Evolutionary conservation across 2,888 invertebrate genomes (phyloP), one percentile per base, ranked within the genome.

Genomic region (Merodon equestris): DNA sequence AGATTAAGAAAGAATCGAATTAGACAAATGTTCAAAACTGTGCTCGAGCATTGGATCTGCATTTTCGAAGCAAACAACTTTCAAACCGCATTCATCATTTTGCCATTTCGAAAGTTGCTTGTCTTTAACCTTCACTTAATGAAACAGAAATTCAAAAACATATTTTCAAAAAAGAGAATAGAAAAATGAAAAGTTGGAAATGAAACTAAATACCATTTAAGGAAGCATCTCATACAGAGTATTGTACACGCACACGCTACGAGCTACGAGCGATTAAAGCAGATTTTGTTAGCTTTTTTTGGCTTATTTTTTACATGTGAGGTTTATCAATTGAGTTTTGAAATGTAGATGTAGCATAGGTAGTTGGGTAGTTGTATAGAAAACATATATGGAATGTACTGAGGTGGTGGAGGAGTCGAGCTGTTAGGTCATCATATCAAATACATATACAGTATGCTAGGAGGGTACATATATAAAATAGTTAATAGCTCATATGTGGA

Each of bases 171-270:
- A 40, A 9, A 27, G 27, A 10, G 17, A 18, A 56, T 45, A 38
- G n/a, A 60, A 42, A 13, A 15, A 51, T 1, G 15, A 50, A 66
- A 54, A 58, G 27, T 45, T 40, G 19, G 36, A 44, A 54, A 57
- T 58, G 10, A 64, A 64, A 54, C 27, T 42, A 73, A 73, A 73
- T 77, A 77, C 77, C 77, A 68, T 77, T 77, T 63, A 77, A 77
- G 57, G 73, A 77, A 77, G 77, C 77, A 58, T 77, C 77, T 64
- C 50, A 68, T 34, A 42, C 36, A 60, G 76, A 66, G 51, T 72
- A 63, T 60, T 73, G 72, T 61, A 77, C 66, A 67, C 77, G 77
- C 67, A 77, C 73, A 77, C 73, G 67, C 27, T 4, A 27, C 27
- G 27, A 27, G 27, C 27, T 27, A 27, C 27, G 2, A 7, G 27